phyloP scores from a whole-genome alignment of 1,140 invertebrate species.

The Chironomus tepperi region DNA sequence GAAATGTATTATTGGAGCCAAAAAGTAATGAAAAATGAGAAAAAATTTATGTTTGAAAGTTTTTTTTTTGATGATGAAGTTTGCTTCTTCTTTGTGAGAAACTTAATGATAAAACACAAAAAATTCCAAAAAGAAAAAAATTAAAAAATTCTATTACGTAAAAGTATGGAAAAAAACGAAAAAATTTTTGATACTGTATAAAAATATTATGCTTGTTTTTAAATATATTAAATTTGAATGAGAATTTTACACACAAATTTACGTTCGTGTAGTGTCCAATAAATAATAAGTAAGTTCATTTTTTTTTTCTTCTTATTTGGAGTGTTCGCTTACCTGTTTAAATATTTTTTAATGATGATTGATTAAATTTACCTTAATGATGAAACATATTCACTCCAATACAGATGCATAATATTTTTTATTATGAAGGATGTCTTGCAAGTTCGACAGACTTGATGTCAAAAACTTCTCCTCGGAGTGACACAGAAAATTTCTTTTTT shows the following conservation, averaged over 20 bases:
- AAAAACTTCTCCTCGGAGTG: neutral
- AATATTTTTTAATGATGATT: constrained; percentile 9
- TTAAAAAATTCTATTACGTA: neutral
- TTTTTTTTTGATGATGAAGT: neutral
- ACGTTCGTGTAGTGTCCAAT: constrained; percentile 11
- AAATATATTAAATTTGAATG: neutral
- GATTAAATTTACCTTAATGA: neutral
- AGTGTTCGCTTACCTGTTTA: constrained; percentile 12
- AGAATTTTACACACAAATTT: neutral
- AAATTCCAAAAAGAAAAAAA: neutral
- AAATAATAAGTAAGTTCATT: constrained; percentile 1
- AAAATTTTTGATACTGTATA: no score
- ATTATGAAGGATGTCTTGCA: neutral
- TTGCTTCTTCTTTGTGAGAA: neutral
- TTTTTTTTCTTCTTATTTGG: constrained; percentile 4
- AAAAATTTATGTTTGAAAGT: neutral
- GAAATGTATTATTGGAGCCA: neutral
- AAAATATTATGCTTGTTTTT: neutral
- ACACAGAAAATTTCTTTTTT: no score
- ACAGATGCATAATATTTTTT: neutral
- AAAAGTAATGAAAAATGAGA: neutral
- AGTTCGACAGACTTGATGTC: neutral
- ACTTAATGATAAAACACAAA: no score
- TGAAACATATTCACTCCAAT: constrained; percentile 10
- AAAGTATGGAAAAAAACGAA: neutral